Conservation (phyloP, 53 echinoderm and acorn worm species). For the Glandiceps talaboti region DNA sequence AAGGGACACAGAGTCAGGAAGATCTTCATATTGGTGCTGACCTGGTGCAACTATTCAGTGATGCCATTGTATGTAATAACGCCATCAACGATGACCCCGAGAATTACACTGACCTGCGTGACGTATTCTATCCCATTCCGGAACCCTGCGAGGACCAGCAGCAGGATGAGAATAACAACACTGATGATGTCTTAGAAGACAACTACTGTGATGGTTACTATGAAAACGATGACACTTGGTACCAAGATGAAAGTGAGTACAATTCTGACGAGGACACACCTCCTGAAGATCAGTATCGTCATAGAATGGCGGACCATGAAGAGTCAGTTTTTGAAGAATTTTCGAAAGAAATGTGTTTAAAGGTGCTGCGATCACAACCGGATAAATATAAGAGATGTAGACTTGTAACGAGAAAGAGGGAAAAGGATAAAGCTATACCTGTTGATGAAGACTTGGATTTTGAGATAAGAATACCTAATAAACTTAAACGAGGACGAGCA, state of each 20-base stretch:
- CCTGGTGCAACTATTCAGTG: no score
- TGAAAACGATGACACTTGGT: not conserved
- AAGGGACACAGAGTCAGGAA: no score
- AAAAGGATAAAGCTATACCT: not conserved
- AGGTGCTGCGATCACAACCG: conserved; percentile 31
- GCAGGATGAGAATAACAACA: no score
- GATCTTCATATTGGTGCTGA: no score
- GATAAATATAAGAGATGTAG: conserved; percentile 45
- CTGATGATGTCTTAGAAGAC: not conserved
- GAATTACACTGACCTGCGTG: no score
- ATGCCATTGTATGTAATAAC: no score
- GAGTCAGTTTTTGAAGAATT: conserved; percentile 20
- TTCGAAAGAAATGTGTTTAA: conserved; percentile 25
- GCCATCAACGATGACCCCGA: no score
- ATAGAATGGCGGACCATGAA: conserved; percentile 40
- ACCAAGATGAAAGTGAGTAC: conserved; percentile 15
- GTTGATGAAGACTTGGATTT: not conserved
- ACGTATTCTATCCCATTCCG: no score
- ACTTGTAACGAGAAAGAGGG: not conserved
- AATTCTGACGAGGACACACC: not conserved
- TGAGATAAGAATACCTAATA: conserved; percentile 50
- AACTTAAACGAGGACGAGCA: conserved; percentile 51
- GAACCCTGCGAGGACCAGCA: no score
- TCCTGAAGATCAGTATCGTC: conserved; percentile 19
- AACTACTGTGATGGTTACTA: not conserved